Evolutionary conservation across 2,888 invertebrate genomes (phyloP).

Genomic region (Chymomyza amoena): DNA sequence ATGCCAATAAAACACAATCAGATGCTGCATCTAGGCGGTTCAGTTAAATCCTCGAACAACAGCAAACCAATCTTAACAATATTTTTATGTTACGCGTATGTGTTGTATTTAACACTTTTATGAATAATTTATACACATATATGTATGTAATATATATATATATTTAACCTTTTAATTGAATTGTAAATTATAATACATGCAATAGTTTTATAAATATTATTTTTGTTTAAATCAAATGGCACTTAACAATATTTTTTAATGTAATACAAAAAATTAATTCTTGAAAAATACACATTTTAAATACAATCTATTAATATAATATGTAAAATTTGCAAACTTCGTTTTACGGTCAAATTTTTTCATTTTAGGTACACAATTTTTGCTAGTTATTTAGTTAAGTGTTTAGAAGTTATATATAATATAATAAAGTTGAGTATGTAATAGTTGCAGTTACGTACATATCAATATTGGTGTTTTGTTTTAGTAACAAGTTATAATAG

Average conservation of each 20-base stretch:
- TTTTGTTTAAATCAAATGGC: slow-evolving; percentile 11
- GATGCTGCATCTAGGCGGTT: not conserved
- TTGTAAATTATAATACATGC: slow-evolving; percentile 2
- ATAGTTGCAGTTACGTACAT: not conserved
- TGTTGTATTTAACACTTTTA: slow-evolving; percentile 43
- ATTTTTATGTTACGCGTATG: not conserved
- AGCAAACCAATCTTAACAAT: not conserved
- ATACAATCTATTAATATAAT: not conserved
- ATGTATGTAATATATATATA: slow-evolving; percentile 1
- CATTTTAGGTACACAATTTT: slow-evolving; percentile 57
- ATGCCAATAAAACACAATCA: not conserved
- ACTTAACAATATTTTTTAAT: slow-evolving; percentile 17
- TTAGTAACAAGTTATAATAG: slow-evolving; percentile 40
- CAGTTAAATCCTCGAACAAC: not conserved
- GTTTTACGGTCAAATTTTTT: slow-evolving; percentile 36
- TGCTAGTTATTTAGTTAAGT: slow-evolving; percentile 36
- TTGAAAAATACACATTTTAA: not conserved
- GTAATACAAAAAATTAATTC: slow-evolving; percentile 6
- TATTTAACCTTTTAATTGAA: not conserved
- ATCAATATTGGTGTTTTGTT: slow-evolving; percentile 13
- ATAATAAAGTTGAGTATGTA: not conserved
- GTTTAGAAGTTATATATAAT: not conserved
- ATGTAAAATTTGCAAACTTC: slow-evolving; percentile 1
- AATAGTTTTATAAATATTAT: slow-evolving; percentile 6
- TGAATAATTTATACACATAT: slow-evolving; percentile 63